A percentile compares a stretch with the other conserved stretches of the same genome.
phyloP scores from a whole-genome alignment of 2,113 vertebrate genomes.

The Atlantisia rogersi region DNA sequence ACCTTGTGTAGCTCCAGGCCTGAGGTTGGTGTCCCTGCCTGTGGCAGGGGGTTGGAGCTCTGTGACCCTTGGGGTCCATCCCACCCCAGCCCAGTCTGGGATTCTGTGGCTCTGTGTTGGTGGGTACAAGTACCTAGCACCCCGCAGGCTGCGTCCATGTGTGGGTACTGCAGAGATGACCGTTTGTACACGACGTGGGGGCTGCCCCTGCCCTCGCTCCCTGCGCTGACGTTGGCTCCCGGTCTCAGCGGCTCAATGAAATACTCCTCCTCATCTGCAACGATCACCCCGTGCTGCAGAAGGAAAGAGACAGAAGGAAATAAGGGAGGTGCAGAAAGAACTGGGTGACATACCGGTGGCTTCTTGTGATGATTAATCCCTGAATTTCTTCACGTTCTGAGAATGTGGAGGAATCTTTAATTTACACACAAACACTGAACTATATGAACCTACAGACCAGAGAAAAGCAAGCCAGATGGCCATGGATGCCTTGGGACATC shows the following conservation, averaged over 20 bases:
- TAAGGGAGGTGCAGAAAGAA: not conserved
- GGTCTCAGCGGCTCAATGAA: conserved; percentile 93
- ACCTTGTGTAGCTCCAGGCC: too few relatives aligned
- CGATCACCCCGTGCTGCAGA: conserved; percentile 93
- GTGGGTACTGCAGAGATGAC: conserved; percentile 91
- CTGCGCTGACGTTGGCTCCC: conserved; percentile 76
- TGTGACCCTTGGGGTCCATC: too few relatives aligned
- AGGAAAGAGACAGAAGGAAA: not conserved
- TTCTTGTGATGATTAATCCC: rapidly evolving
- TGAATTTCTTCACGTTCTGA: not conserved
- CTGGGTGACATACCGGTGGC: not conserved
- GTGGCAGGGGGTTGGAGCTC: too few relatives aligned
- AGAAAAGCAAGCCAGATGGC: not conserved
- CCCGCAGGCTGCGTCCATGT: conserved; percentile 95
- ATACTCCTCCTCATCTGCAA: conserved; percentile 94
- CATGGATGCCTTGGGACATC: not conserved
- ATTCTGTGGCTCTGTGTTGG: not conserved
- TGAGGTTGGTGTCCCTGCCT: too few relatives aligned
- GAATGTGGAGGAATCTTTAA: not conserved
- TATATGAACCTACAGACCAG: not conserved
- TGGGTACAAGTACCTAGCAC: conserved; percentile 84
- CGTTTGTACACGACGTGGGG: conserved; percentile 98
- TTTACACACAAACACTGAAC: not conserved
- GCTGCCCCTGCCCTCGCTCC: conserved; percentile 82
- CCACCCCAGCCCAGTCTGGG: too few relatives aligned